Conservation (phyloP, 2,797 vertebrate genomes). For the Tapirus indicus region DNA sequence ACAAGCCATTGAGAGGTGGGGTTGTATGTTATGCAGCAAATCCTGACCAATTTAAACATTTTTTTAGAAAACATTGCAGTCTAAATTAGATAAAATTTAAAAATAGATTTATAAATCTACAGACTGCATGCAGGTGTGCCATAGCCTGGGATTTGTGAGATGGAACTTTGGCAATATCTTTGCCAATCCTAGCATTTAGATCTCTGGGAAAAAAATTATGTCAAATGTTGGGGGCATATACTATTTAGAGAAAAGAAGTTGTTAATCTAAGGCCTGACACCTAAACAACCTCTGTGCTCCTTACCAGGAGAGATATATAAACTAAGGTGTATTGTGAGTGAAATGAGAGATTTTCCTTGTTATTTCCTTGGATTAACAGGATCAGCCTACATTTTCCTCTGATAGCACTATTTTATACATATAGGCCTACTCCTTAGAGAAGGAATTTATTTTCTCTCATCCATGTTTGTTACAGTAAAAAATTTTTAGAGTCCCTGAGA, state of each 20-base stretch:
- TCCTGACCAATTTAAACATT: neutral
- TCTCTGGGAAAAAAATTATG: neutral
- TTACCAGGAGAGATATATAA: neutral
- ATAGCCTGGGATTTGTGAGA: neutral
- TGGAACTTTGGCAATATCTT: neutral
- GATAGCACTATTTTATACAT: conserved; percentile 18
- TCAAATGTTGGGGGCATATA: neutral
- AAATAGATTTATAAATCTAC: neutral
- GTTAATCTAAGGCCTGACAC: neutral
- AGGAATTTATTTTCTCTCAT: neutral
- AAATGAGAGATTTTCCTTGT: neutral
- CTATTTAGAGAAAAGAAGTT: conserved; percentile 43
- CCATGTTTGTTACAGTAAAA: neutral
- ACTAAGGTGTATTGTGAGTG: neutral
- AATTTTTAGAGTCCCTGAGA: neutral
- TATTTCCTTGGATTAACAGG: neutral
- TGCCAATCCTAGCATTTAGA: neutral
- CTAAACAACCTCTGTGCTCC: neutral
- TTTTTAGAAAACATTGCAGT: neutral
- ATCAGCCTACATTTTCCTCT: neutral
- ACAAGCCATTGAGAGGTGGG: neutral
- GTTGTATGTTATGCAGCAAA: neutral
- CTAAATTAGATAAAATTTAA: neutral
- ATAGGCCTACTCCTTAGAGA: neutral
- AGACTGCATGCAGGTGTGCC: neutral